Conservation (phyloP, 1,140 invertebrate genomes). For the Steinernema feltiae region DNA sequence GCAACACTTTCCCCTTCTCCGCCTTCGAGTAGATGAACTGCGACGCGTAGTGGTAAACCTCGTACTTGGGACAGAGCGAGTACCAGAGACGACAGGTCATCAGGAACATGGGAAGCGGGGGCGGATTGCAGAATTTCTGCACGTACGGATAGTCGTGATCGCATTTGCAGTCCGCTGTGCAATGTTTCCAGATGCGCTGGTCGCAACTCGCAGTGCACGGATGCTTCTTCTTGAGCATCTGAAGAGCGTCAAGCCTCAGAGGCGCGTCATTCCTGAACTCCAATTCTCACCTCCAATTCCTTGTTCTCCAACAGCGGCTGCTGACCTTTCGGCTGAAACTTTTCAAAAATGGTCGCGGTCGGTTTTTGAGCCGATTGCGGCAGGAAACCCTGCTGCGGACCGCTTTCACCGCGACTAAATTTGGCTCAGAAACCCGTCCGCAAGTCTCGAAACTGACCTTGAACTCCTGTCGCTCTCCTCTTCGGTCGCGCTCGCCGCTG, state of each 20-base stretch:
- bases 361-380: background rate
- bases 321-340: background rate
- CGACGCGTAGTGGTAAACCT: slow-evolving; percentile 41
- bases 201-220: slow-evolving; percentile 41
- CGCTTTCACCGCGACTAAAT: too few species aligned
- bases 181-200: slow-evolving; percentile 23
- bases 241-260: background rate
- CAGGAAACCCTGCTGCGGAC: too few species aligned
- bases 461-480: background rate
- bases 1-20: slow-evolving; percentile 44
- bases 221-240: background rate
- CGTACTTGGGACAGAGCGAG: slow-evolving; percentile 43
- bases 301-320: background rate
- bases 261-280: background rate
- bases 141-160: slow-evolving; percentile 23
- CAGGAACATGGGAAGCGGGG: slow-evolving; percentile 11
- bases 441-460: background rate
- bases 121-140: slow-evolving; percentile 22
- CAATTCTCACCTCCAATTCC: background rate
- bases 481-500: background rate
- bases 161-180: slow-evolving; percentile 31
- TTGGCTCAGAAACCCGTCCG: too few species aligned
- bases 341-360: background rate
- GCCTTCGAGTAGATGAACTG: slow-evolving; percentile 47
- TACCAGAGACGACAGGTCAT: slow-evolving; percentile 39